These are phyloP conservation scores for Arothron firmamentum DNA, from an alignment of 2,113 vertebrate genomes.

Conservation along the genomic window DNA sequence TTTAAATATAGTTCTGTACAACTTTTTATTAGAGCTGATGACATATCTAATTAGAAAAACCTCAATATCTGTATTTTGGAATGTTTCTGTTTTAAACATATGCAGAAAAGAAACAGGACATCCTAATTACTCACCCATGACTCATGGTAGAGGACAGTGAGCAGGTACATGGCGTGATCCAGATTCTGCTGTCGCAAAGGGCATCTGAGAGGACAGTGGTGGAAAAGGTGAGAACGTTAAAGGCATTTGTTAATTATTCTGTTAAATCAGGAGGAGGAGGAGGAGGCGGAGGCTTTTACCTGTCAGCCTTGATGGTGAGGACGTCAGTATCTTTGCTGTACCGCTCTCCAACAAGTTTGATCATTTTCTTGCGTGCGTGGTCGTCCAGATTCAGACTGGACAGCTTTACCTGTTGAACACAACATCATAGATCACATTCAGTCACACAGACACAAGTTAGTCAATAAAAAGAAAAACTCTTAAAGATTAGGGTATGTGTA, in stretches of 20 bases:
- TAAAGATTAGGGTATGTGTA: not conserved
- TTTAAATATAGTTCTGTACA: not conserved
- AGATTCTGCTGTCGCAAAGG: conserved; percentile 89
- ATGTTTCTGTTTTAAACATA: not conserved
- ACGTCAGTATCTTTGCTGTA: conserved; percentile 81
- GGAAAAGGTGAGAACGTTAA: not conserved
- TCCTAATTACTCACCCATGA: conserved; percentile 85
- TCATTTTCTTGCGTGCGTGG: conserved; percentile 88
- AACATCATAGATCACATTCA: not conserved
- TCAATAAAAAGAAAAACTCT: not conserved
- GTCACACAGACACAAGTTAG: not conserved
- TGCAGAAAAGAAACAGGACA: not conserved
- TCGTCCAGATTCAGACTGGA: conserved; percentile 90
- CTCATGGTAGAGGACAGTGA: conserved; percentile 95
- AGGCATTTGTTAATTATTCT: not conserved
- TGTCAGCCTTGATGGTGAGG: conserved; percentile 85
- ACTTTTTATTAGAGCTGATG: not conserved
- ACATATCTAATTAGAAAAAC: no score
- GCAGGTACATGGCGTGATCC: conserved; percentile 88
- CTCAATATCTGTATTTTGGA: no score
- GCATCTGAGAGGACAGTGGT: conserved; percentile 75
- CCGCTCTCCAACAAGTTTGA: conserved; percentile 84
- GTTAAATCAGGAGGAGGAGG: not conserved
- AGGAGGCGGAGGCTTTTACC: conserved; percentile 73
- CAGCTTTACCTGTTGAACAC: conserved; percentile 80